phyloP scores from a whole-genome alignment of 2,888 invertebrate genomes.

The Andrena bicolor region DNA sequence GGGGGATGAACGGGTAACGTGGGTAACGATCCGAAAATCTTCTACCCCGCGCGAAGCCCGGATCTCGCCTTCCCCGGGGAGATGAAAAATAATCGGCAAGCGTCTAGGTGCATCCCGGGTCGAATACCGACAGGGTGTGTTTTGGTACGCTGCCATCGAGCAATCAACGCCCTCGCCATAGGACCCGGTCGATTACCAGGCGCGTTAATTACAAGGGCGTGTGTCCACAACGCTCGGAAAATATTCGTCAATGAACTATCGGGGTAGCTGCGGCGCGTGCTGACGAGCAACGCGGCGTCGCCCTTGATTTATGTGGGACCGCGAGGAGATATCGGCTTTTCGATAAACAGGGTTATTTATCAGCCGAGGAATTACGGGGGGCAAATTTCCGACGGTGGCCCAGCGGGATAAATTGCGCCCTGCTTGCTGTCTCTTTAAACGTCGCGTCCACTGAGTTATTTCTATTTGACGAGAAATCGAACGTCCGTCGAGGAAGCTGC shows the following conservation, averaged over 20 bases:
- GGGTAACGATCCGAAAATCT: constrained; percentile 57
- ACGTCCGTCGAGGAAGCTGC: not conserved
- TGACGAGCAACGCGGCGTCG: not conserved
- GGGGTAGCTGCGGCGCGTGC: not conserved
- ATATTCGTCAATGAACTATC: constrained; percentile 61
- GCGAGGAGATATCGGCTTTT: constrained; percentile 35
- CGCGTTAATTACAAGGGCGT: constrained; percentile 64
- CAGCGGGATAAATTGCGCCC: not conserved
- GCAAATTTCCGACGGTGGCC: constrained; percentile 7
- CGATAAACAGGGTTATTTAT: constrained; percentile 39
- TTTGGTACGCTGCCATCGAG: constrained; percentile 70
- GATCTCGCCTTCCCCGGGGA: constrained; percentile 66
- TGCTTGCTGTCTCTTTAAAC: not conserved
- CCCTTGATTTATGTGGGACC: constrained; percentile 35
- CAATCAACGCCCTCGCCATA: constrained; percentile 74
- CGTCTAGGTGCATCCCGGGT: constrained; percentile 16
- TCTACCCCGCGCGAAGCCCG: constrained; percentile 51
- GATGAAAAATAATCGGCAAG: not conserved
- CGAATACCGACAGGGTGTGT: constrained; percentile 26
- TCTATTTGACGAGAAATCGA: not conserved
- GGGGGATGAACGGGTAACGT: constrained; percentile 25
- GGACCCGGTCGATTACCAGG: constrained; percentile 61
- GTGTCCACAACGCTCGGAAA: constrained; percentile 50
- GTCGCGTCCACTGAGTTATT: not conserved
- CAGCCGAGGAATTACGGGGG: not conserved